Evolutionary conservation across 2,888 invertebrate genomes (phyloP).

Genomic region (Morpho achilles): DNA sequence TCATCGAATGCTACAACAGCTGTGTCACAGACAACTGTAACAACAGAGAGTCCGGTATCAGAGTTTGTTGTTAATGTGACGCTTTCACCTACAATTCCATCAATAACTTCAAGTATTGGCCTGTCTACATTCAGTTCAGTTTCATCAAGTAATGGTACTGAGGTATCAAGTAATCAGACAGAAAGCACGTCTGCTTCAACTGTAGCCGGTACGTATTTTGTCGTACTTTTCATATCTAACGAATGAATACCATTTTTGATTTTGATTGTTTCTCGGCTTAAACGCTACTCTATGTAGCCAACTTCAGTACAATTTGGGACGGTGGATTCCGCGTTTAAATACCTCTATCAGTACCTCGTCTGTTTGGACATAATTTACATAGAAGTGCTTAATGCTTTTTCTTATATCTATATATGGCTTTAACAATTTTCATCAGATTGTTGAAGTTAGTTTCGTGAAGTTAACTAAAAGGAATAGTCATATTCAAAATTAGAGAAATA

Average conservation of each 20-base stretch:
- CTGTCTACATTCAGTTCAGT: constrained; percentile 13
- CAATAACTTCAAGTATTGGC: constrained; percentile 44
- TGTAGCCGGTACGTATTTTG: constrained; percentile 25
- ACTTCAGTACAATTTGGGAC: too few relatives aligned
- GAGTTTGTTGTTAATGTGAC: constrained; percentile 66
- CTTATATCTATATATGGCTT: too few relatives aligned
- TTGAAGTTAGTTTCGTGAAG: too few relatives aligned
- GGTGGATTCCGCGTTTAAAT: too few relatives aligned
- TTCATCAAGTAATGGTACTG: constrained; percentile 36
- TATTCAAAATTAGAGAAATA: too few relatives aligned
- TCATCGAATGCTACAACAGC: constrained; percentile 22
- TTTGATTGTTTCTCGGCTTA: neutral
- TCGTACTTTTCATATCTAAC: too few relatives aligned
- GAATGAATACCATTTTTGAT: neutral
- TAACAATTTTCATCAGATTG: too few relatives aligned
- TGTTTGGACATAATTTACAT: too few relatives aligned
- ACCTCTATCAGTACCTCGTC: too few relatives aligned
- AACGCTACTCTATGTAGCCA: too few relatives aligned
- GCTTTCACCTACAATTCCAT: constrained; percentile 43
- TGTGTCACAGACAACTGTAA: constrained; percentile 19
- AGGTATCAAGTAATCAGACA: constrained; percentile 35
- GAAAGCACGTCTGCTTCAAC: constrained; percentile 28
- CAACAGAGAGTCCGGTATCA: constrained; percentile 36
- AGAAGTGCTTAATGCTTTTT: too few relatives aligned
- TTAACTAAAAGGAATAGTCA: too few relatives aligned